Base-by-base conservation (phyloP, 2,113 vertebrate species). In the Clarias gariepinus region DNA sequence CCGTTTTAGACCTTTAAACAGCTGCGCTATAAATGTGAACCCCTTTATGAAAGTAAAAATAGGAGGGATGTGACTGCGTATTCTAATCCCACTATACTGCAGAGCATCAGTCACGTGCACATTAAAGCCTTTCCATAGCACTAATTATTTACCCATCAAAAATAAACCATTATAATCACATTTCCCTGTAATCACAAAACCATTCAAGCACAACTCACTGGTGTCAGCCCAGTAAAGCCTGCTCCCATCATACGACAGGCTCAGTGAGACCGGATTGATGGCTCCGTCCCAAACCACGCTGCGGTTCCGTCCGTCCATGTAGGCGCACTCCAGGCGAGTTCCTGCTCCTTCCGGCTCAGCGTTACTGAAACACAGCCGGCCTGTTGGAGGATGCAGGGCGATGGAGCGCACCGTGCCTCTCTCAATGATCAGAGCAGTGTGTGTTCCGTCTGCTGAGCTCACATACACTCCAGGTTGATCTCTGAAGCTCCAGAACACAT, bases 201-300 rank as follows among this genome's bases (percentile, higher is more conserved):
- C 33, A 36, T 36, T 2, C 33, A 36, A 36, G 33, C 33, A 2
- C 8, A 28, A 19, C 90, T 94, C 92, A 98, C 98, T 92, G 0
- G 73, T 89, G 60, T 99, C 96, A 78, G 96, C 96, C 97, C 97
- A 99, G 90, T 96, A 97, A 28, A 99, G 91, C 8, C 85, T 91
- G n/a, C 93, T 92, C 15, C 96, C 96, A 0, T 93, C 89, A 71
- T 82, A 90, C 0, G 93, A 94, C 30, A 98, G 96, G 16, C 93
- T 6, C 6, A 99, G 86, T 19, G 96, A 96, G 1, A 90, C 77
- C 0, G 97, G 96, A 63, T 90, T 82, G 18, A 90, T 89, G 4
- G 94, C 93, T 76, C 91, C 95, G 71, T 86, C 95, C 97, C 96
- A 97, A 60, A 98, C 84, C 0, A 81, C 88, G 16, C 85, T 94